Conservation (phyloP, 2,888 invertebrate species). For the Ornithoptera alexandrae region DNA sequence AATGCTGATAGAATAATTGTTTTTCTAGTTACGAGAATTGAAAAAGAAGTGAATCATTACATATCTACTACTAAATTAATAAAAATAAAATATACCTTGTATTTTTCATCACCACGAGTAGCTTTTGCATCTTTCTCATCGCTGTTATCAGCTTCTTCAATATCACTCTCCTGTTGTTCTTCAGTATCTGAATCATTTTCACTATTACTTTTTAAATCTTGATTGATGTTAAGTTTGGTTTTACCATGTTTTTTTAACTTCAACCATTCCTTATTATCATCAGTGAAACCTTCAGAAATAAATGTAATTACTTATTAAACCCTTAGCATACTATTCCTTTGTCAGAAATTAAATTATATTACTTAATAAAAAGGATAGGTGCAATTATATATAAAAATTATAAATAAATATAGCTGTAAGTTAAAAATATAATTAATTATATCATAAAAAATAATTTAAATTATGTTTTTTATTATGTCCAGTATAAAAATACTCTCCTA, state of each 20-base stretch:
- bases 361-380: too few relatives aligned
- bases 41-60: not conserved
- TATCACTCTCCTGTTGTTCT: conserved; percentile 49
- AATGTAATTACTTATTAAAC: not conserved
- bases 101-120: conserved; percentile 51
- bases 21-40: not conserved
- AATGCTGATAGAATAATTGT: too few relatives aligned
- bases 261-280: conserved; percentile 86
- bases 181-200: conserved; percentile 48
- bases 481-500: not conserved
- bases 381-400: too few relatives aligned
- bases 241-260: conserved; percentile 80
- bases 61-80: not conserved
- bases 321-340: not conserved
- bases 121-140: conserved; percentile 40
- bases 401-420: not conserved
- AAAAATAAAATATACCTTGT: conserved; percentile 51
- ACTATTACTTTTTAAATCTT: conserved; percentile 38
- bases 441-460: not conserved
- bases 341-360: too few relatives aligned
- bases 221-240: conserved; percentile 43
- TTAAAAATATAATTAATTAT: not conserved
- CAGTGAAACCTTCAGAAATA: conserved; percentile 79
- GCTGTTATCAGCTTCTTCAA: conserved; percentile 43
- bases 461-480: not conserved